phyloP scores from a whole-genome alignment of 2,888 invertebrate genomes.

The Cyclophora punctaria region DNA sequence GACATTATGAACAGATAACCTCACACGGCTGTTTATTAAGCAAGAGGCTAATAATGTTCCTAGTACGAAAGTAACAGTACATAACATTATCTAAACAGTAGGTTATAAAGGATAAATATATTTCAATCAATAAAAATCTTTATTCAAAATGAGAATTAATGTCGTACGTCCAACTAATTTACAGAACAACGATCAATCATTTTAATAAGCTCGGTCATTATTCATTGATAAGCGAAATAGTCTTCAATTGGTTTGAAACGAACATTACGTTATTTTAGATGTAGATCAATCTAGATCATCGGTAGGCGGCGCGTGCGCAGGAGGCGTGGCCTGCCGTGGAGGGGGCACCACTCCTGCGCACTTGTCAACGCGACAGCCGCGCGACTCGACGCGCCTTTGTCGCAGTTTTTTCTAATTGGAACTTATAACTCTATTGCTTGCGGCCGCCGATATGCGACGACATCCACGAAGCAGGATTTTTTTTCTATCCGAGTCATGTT shows the following conservation, averaged over 20 bases:
- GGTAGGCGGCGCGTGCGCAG: constrained; percentile 53
- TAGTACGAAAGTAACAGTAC: too few relatives aligned
- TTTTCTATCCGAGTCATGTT: too few relatives aligned
- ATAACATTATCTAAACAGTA: too few relatives aligned
- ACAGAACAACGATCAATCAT: constrained; percentile 10
- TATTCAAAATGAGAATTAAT: background rate
- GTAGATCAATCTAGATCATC: constrained; percentile 61
- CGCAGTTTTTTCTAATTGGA: constrained; percentile 23
- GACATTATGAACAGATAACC: constrained; percentile 6
- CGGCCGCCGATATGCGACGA: background rate
- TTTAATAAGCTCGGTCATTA: constrained; percentile 10
- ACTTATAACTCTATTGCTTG: background rate
- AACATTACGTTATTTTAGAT: constrained; percentile 35
- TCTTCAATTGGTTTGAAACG: constrained; percentile 22
- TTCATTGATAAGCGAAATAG: constrained; percentile 18
- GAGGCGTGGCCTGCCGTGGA: constrained; percentile 46
- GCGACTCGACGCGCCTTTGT: constrained; percentile 36
- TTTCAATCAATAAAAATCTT: background rate
- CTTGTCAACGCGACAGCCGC: constrained; percentile 49
- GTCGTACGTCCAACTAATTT: background rate
- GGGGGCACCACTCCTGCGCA: constrained; percentile 54
- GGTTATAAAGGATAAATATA: background rate
- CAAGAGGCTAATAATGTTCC: too few relatives aligned
- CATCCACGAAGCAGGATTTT: too few relatives aligned
- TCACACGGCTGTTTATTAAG: background rate